Conservation (phyloP, 1,140 invertebrate species). For the Aphis gossypii region DNA sequence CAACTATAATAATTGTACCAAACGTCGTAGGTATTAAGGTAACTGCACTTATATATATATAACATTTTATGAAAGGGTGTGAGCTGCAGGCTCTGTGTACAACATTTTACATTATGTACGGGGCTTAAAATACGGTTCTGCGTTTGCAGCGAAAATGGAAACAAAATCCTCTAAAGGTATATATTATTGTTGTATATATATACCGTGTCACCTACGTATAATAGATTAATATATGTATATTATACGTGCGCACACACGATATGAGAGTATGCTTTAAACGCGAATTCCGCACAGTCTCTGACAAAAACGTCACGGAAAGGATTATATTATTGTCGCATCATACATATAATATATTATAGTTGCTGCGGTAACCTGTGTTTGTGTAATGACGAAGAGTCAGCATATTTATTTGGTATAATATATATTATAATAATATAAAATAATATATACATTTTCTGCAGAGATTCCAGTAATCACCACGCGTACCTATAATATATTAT, state of each 20-base stretch:
- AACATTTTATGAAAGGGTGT: neutral
- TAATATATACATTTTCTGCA: neutral
- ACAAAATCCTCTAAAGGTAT: neutral
- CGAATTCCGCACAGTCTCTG: neutral
- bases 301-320: slow-evolving; percentile 20
- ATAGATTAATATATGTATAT: slow-evolving; percentile 16
- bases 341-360: neutral
- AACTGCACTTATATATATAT: too few species aligned
- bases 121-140: neutral
- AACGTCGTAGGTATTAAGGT: neutral
- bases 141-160: neutral
- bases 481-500: neutral
- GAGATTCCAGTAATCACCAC: neutral
- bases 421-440: neutral
- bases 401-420: neutral
- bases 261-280: neutral
- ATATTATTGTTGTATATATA: neutral
- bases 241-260: neutral
- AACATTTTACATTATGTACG: neutral
- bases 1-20: neutral
- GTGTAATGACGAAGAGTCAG: slow-evolving; percentile 9
- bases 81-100: neutral
- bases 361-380: neutral
- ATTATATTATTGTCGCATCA: neutral
- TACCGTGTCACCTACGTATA: too few species aligned